Base-by-base conservation (phyloP, 2,797 vertebrate species). In the Gobionotothen gibberifrons region DNA sequence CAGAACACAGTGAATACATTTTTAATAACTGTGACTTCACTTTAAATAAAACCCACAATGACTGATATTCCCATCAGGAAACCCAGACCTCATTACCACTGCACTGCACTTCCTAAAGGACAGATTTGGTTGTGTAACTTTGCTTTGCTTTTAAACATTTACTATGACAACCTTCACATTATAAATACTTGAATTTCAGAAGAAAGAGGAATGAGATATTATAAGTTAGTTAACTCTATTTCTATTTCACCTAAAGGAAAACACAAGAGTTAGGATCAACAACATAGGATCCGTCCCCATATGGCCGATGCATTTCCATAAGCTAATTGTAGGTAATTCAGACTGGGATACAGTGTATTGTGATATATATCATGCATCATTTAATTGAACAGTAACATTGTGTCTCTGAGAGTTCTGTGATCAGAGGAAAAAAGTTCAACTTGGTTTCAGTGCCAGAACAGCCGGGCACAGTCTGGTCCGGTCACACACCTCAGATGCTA, bases 131-230 rank as follows among this genome's bases (percentile, higher is more conserved):
- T 17, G n/a, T 39, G 46, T 32, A 11, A 49, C 21, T 51, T 9
- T 52, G 17, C 6, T 46, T 29, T 56, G 10, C 49, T 39, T 32
- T 10, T 54, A 36, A 57, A 63, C 36, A 47, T 6, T 3, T 47
- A 2, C 1, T 52, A 11, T 13, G 16, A 54, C 14, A 22, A 16
- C 12, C 9, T 49, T 66, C 9, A 3, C 17, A 71, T 69, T 61
- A 55, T 56, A 46, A 72, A 49, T 69, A 48, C 10, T 66, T 72
- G 59, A 76, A 77, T 77, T 53, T 72, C 72, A 85, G 29, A 62
- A 15, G 16, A 78, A 72, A 9, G 26, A 69, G 39, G 15, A 51
- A 3, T 21, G 44, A 64, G 40, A 74, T 57, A 48, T 44, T 56
- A 36, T 46, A 13, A 73, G 42, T 57, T 51, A 42, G 3, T 69